Conservation (phyloP, 2,113 vertebrate genomes). For the Oreochromis niloticus region DNA sequence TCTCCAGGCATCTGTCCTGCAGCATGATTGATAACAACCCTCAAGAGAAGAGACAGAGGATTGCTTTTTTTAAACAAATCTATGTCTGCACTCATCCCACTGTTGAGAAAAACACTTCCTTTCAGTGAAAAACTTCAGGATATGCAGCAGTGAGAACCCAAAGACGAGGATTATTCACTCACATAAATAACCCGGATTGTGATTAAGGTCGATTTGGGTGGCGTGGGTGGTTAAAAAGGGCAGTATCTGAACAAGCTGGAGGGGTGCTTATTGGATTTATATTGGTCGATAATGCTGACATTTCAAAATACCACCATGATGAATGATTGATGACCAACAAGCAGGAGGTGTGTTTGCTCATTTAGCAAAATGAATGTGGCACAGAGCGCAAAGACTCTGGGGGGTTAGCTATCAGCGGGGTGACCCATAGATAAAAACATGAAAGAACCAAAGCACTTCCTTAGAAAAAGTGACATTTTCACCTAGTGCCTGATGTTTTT, state of each 20-base stretch:
- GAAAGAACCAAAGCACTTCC: background rate
- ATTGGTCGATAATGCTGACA: slow-evolving; percentile 47
- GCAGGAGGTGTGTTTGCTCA: slow-evolving; percentile 42
- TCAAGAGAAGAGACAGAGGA: background rate
- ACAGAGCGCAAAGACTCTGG: accelerated
- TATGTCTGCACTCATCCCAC: background rate
- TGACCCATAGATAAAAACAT: background rate
- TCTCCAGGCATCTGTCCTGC: slow-evolving; percentile 45
- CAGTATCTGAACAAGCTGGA: slow-evolving; percentile 14
- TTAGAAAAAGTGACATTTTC: background rate
- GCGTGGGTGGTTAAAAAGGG: slow-evolving; percentile 9
- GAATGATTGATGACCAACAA: slow-evolving; percentile 61
- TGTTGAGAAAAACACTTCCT: background rate
- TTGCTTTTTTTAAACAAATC: slow-evolving; percentile 13
- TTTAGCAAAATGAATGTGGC: background rate
- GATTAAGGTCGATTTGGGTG: background rate
- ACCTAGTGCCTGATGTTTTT: background rate
- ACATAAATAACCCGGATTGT: background rate
- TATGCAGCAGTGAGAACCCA: background rate
- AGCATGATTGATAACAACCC: slow-evolving; percentile 50
- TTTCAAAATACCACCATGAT: slow-evolving; percentile 53
- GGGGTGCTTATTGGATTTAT: slow-evolving; percentile 32
- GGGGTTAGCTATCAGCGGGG: background rate
- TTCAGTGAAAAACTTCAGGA: background rate
- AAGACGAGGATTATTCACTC: background rate